These are phyloP conservation scores for Julus scanicus DNA, from an alignment of 2,888 invertebrate genomes.

Conservation along the genomic window DNA sequence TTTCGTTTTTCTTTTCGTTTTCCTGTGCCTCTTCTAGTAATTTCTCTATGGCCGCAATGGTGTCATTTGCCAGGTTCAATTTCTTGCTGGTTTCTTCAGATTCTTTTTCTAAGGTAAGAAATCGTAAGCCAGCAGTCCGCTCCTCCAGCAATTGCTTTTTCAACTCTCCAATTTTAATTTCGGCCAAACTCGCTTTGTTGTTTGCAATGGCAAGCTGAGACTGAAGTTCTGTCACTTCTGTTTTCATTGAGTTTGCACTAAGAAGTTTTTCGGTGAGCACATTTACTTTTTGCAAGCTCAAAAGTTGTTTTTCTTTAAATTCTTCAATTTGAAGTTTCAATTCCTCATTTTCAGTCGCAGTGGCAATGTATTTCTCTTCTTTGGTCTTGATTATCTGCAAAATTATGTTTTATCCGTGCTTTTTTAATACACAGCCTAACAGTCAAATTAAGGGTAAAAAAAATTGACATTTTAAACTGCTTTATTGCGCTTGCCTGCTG, in stretches of 20 bases:
- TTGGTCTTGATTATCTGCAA: background rate
- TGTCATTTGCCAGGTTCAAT: background rate
- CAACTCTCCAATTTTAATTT: background rate
- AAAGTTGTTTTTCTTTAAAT: background rate
- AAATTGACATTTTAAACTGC: background rate
- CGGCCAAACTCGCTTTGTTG: background rate
- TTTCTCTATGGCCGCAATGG: background rate
- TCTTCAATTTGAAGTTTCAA: conserved; percentile 4
- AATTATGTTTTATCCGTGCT: background rate
- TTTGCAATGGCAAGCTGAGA: conserved; percentile 1
- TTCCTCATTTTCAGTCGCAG: background rate
- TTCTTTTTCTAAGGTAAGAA: background rate
- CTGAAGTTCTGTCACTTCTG: background rate
- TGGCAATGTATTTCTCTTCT: conserved; percentile 8
- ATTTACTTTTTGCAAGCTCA: background rate
- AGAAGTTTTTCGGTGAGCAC: background rate
- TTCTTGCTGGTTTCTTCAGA: background rate
- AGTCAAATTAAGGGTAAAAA: background rate
- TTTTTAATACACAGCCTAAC: background rate
- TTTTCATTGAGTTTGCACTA: background rate
- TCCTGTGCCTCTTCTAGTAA: background rate
- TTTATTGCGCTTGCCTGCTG: background rate
- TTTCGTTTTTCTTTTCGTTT: background rate
- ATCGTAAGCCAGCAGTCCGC: background rate
- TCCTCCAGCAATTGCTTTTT: background rate